phyloP scores from a whole-genome alignment of 2,113 vertebrate genomes.

The Cheilinus undulatus region DNA sequence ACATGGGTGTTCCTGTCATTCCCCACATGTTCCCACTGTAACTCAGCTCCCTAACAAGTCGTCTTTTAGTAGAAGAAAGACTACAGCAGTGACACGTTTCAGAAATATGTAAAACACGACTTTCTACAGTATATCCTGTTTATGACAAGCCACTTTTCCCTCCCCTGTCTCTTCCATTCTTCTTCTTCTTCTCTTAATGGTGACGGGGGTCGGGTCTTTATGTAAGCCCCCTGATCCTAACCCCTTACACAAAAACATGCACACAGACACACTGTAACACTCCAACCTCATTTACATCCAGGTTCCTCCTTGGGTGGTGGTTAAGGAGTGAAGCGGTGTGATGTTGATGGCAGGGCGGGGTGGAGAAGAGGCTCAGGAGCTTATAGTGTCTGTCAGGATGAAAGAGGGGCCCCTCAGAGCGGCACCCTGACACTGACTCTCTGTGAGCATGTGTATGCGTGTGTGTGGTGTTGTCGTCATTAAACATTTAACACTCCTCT shows the following conservation, averaged over 20 bases:
- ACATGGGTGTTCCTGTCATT: slow-evolving; percentile 39
- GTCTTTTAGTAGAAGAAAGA: slow-evolving; percentile 44
- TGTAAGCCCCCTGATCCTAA: slow-evolving; percentile 42
- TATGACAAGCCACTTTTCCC: slow-evolving; percentile 41
- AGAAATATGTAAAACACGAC: slow-evolving; percentile 66
- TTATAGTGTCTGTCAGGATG: slow-evolving; percentile 89
- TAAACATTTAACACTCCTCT: slow-evolving; percentile 98
- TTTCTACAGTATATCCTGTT: slow-evolving; percentile 44
- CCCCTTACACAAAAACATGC: slow-evolving; percentile 16
- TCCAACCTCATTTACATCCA: slow-evolving; percentile 87
- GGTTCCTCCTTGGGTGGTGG: slow-evolving; percentile 83
- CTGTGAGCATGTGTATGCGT: slow-evolving; percentile 85
- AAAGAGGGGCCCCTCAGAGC: slow-evolving; percentile 88
- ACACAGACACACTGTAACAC: slow-evolving; percentile 40
- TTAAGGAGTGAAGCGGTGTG: slow-evolving; percentile 47
- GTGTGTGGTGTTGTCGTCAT: slow-evolving; percentile 96
- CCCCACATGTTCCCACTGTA: slow-evolving; percentile 24
- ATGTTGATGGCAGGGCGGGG: slow-evolving; percentile 60
- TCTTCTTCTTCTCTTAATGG: slow-evolving; percentile 55
- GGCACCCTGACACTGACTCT: slow-evolving; percentile 91
- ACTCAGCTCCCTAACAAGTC: slow-evolving; percentile 41
- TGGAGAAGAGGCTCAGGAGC: slow-evolving; percentile 64
- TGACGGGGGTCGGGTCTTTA: slow-evolving; percentile 58
- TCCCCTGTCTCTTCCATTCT: slow-evolving; percentile 31
- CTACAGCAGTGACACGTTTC: slow-evolving; percentile 38